Evolutionary conservation across 1,140 invertebrate genomes (phyloP).

Genomic region (Adoxophyes honmai): DNA sequence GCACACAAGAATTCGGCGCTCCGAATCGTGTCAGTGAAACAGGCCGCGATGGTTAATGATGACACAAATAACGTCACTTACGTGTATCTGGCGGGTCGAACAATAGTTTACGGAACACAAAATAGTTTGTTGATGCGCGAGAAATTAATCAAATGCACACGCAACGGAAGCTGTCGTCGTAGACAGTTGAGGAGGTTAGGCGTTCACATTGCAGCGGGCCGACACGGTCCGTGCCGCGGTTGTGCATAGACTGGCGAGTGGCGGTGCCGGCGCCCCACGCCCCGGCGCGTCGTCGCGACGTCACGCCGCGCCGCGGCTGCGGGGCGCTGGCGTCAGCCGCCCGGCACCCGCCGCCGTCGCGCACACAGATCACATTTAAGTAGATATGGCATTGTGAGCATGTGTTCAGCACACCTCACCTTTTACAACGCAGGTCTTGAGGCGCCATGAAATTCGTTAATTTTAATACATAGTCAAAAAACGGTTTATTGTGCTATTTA

Average conservation of each 20-base stretch:
- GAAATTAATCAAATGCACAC: conserved; percentile 48
- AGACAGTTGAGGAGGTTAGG: conserved; percentile 61
- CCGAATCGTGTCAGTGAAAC: conserved; percentile 44
- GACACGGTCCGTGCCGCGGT: conserved; percentile 65
- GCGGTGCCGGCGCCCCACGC: conserved; percentile 12
- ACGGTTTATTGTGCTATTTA: no score
- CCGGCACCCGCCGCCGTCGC: conserved; percentile 23
- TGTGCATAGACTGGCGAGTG: conserved; percentile 55
- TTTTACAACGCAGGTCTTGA: no score
- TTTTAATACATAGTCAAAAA: no score
- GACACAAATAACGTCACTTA: conserved; percentile 63
- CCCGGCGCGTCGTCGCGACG: conserved; percentile 26
- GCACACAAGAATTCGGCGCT: conserved; percentile 33
- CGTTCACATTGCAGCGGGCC: conserved; percentile 72
- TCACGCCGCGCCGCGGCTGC: conserved; percentile 37
- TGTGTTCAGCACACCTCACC: no score
- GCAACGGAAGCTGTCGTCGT: conserved; percentile 65
- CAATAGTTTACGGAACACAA: conserved; percentile 21
- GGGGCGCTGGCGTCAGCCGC: conserved; percentile 51
- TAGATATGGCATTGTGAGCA: no score
- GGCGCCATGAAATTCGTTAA: no score
- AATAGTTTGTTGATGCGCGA: conserved; percentile 20
- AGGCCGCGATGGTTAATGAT: conserved; percentile 45
- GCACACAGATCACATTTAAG: conserved; percentile 14
- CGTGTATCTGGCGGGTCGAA: conserved; percentile 43